Evolutionary conservation across 2,888 invertebrate species (phyloP), one percentile per base, ranked within the genome.

Genomic region (Nymphalis polychloros): DNA sequence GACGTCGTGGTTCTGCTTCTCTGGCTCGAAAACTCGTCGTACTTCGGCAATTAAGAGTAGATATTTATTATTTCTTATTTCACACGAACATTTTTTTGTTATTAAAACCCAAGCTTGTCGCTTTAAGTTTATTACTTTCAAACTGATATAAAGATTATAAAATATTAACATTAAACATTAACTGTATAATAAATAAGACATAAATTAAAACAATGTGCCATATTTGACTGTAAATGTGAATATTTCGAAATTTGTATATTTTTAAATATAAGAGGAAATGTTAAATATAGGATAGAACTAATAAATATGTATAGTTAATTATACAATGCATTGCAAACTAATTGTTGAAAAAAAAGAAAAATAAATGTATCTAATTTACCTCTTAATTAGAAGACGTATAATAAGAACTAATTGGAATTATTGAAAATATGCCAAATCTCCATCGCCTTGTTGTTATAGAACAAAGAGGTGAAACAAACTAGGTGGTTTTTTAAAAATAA

Each of bases 1-100:
- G 82, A 86, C 84, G 81, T 81, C 83, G 77, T 79, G 31, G 41
- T 60, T 46, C 27, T 41, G 41, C 10, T 41, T 13, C 41, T 41
- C 41, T 10, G 13, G 13, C 41, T 41, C 41, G 35, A 41, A 13
- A 41, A 41, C 52, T 52, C 53, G 17, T 17, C 7, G 6, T 17
- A 55, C n/a, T 55, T 31, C 8, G 31, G 5, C n/a, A 55, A 55
- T 55, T 55, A 31, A 55, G 8, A 17, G 16, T 17, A 31, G 7
- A 55, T n/a, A 27, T 8, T 23, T 55, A 31, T 17, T 3, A 19
- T 3, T 48, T 0, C 5, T 23, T 23, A 10, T 17, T 55, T 31
- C 27, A 31, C 8, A 23, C 4, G 13, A 41, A 4, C 41, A 13
- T 41, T 41, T 13, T 10, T 13, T 2, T 13, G 41, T 41, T 41